Conservation (phyloP, 2,888 invertebrate species). For the Drepanosiphum platanoidis region DNA sequence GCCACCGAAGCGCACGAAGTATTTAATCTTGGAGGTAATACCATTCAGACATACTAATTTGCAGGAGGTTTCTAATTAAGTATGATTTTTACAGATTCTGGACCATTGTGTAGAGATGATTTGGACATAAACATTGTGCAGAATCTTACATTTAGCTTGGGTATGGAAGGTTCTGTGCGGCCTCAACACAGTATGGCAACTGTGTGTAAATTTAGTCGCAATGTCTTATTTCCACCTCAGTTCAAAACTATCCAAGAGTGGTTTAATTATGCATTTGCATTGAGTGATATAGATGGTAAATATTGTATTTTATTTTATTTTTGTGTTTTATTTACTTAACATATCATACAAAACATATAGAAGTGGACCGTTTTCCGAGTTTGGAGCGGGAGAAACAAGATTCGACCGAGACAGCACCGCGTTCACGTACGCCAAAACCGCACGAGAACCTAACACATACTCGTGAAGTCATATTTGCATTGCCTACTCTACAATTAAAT, state of each 20-base stretch:
- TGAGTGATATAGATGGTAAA: constrained; percentile 91
- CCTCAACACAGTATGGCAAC: constrained; percentile 92
- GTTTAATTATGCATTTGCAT: constrained; percentile 96
- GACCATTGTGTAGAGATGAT: constrained; percentile 46
- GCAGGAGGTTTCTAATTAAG: constrained; percentile 55
- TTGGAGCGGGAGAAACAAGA: constrained; percentile 77
- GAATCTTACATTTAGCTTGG: constrained; percentile 88
- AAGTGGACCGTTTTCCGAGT: constrained; percentile 90
- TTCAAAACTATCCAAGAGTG: constrained; percentile 94
- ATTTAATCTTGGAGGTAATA: constrained; percentile 74
- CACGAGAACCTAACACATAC: constrained; percentile 80
- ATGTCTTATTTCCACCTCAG: constrained; percentile 93
- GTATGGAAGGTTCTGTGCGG: constrained; percentile 73
- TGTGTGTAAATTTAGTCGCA: constrained; percentile 90
- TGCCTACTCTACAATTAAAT: constrained; percentile 91
- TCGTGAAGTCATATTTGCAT: constrained; percentile 94
- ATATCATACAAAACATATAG: constrained; percentile 68
- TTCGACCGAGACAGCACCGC: constrained; percentile 68
- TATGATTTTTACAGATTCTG: constrained; percentile 36
- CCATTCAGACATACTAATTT: constrained; percentile 47
- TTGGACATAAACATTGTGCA: constrained; percentile 84
- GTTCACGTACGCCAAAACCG: constrained; percentile 70
- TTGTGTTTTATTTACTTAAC: not conserved
- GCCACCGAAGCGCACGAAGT: constrained; percentile 92
- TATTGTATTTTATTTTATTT: not conserved